Evolutionary conservation across 2,888 invertebrate species (phyloP).

Genomic region (Lysandra bellargus): DNA sequence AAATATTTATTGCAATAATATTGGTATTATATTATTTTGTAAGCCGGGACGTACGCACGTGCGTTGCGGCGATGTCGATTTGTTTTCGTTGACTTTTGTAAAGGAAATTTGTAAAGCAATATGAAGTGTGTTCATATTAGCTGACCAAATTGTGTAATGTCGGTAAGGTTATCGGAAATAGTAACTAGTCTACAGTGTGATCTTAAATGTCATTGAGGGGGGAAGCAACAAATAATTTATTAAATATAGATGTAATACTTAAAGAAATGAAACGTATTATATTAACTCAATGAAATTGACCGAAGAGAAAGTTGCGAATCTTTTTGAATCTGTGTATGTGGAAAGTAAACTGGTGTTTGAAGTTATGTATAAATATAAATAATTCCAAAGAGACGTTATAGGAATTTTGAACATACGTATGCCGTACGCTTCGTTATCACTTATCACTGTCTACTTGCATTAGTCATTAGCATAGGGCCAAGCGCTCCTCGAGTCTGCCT

Average conservation of each 20-base stretch:
- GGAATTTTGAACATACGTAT: constrained; percentile 73
- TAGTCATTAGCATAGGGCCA: constrained; percentile 34
- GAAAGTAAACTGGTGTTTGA: constrained; percentile 28
- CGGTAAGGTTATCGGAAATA: constrained; percentile 17
- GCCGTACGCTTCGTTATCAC: constrained; percentile 43
- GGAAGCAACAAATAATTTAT: constrained; percentile 9
- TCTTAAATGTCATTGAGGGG: constrained; percentile 12
- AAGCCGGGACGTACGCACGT: constrained; percentile 37
- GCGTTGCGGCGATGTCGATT: background rate
- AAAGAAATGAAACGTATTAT: constrained; percentile 4
- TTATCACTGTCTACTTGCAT: constrained; percentile 32
- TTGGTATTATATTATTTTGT: constrained; percentile 66
- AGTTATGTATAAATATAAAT: constrained; percentile 38
- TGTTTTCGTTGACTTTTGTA: constrained; percentile 24
- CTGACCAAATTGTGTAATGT: constrained; percentile 22
- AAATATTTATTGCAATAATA: constrained; percentile 68
- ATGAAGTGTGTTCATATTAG: constrained; percentile 44
- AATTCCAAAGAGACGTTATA: constrained; percentile 58
- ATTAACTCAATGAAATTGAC: constrained; percentile 1
- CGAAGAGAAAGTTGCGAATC: constrained; percentile 23
- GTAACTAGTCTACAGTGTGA: constrained; percentile 28
- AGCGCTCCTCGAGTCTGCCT: constrained; percentile 54
- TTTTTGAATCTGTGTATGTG: constrained; percentile 28
- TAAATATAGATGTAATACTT: constrained; percentile 20
- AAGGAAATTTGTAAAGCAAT: constrained; percentile 42